Conservation (phyloP, 2,888 invertebrate species). For the Limnephilus rhombicus region DNA sequence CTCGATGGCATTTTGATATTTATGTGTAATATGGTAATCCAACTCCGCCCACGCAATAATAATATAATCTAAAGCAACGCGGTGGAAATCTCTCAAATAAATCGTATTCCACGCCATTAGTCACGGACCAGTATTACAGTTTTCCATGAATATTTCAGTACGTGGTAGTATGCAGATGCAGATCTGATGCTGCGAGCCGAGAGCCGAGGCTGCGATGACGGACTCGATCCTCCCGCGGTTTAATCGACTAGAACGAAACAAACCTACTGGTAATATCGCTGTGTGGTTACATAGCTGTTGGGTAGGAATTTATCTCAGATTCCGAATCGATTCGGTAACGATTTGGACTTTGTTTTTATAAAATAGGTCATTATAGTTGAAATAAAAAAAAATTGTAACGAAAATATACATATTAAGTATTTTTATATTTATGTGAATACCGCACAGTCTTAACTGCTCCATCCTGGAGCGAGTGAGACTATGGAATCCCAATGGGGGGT, state of each 20-base stretch:
- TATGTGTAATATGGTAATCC: not conserved
- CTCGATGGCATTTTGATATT: not conserved
- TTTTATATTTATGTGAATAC: no score
- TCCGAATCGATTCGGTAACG: not conserved
- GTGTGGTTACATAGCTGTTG: not conserved
- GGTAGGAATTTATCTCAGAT: not conserved
- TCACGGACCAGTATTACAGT: not conserved
- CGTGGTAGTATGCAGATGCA: slow-evolving; percentile 1
- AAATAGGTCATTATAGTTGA: no score
- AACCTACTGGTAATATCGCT: not conserved
- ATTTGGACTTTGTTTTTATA: not conserved
- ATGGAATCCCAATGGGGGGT: no score
- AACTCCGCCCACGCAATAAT: not conserved
- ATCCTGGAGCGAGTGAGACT: no score
- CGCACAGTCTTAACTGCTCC: no score
- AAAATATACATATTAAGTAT: no score
- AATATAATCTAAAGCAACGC: not conserved
- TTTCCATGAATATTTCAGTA: not conserved
- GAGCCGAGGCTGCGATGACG: not conserved
- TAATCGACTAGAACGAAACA: not conserved
- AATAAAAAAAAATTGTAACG: no score
- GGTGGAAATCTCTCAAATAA: slow-evolving; percentile 1
- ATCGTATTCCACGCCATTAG: not conserved
- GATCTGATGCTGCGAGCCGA: not conserved
- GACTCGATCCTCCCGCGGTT: not conserved